Percentiles rank a stretch among this genome's conserved stretches.
phyloP scores from a whole-genome alignment of 2,113 vertebrate species.

The Rhynchomys soricoides region DNA sequence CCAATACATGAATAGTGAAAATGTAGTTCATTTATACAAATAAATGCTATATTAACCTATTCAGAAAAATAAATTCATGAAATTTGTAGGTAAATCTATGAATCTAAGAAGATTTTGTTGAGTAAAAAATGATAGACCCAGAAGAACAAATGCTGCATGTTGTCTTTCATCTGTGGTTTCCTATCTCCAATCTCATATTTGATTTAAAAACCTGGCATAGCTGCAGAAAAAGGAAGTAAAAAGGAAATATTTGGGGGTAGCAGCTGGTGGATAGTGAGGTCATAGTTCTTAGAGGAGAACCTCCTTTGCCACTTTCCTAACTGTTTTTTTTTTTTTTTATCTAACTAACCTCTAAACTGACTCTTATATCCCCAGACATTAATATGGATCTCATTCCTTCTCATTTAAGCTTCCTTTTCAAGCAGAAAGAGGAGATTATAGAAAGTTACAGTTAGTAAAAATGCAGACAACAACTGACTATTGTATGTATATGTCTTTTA shows the following conservation, averaged over 20 bases:
- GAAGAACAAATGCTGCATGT: neutral
- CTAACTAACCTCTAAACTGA: neutral
- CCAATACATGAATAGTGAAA: neutral
- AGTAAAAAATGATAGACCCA: neutral
- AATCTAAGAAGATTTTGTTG: neutral
- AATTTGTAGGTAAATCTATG: neutral
- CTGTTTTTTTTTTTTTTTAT: neutral
- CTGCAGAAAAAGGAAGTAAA: neutral
- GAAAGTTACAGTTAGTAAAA: neutral
- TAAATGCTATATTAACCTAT: neutral
- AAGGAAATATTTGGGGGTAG: neutral
- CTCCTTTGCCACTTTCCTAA: neutral
- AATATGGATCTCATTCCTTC: neutral
- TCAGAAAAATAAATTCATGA: neutral
- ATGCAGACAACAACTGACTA: neutral
- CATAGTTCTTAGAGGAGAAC: neutral
- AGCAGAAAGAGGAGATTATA: neutral
- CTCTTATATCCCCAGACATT: neutral
- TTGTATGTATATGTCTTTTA: neutral
- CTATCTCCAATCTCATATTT: neutral
- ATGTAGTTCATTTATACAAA: neutral
- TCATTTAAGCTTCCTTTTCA: neutral
- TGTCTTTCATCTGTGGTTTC: neutral
- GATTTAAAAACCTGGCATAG: neutral
- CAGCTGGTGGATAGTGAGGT: neutral